Percentiles rank a stretch among this genome's conserved stretches.
These are phyloP conservation scores for Temnothorax nylanderi DNA, from an alignment of 1,140 invertebrate species.

Conservation along the genomic window DNA sequence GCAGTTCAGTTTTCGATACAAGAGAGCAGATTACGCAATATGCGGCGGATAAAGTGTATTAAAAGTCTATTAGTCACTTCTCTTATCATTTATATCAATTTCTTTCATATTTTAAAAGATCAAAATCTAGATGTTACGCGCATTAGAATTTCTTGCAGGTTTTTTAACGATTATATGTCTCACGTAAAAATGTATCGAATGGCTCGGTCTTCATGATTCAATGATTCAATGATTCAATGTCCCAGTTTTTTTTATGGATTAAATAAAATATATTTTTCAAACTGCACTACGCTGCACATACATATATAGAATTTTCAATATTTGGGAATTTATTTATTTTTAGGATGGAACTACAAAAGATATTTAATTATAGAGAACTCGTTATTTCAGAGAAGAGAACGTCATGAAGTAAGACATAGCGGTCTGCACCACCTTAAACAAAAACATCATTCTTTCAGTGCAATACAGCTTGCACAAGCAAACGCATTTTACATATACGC, in stretches of 20 bases:
- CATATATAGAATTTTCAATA: neutral
- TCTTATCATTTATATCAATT: no score
- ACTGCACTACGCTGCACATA: no score
- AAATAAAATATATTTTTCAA: conserved; percentile 6
- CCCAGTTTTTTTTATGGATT: neutral
- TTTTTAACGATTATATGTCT: neutral
- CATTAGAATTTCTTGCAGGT: neutral
- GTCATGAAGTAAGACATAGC: conserved; percentile 9
- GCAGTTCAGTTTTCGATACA: no score
- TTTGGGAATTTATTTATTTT: neutral
- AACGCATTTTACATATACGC: neutral
- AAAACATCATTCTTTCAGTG: neutral
- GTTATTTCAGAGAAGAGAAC: neutral
- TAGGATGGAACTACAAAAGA: neutral
- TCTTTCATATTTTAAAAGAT: no score
- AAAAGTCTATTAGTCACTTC: no score
- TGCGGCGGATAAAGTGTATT: no score
- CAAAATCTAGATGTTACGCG: neutral
- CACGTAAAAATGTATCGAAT: neutral
- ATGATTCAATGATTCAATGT: neutral
- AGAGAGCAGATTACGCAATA: no score
- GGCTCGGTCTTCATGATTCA: neutral
- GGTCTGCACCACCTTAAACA: neutral
- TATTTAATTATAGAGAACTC: neutral
- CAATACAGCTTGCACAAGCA: neutral